Evolutionary conservation across 2,888 invertebrate species (phyloP), one percentile per base, ranked within the genome.

Genomic region (Sipha maydis): DNA sequence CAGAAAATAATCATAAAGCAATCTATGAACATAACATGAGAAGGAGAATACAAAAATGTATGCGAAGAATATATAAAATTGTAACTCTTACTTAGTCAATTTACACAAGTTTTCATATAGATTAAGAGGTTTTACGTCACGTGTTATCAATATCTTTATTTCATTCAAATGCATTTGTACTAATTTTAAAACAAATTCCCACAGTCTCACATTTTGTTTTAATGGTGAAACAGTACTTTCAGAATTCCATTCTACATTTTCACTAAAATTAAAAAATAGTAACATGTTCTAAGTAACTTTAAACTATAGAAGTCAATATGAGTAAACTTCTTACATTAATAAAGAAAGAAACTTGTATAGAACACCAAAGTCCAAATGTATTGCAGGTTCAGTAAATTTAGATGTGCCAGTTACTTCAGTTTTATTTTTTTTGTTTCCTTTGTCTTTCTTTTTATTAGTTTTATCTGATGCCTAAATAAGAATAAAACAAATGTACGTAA

Each of bases 381-480:
- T 82, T 7, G 73, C n/a, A 0, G 88, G 88, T 75, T 88, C 82
- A n/a, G 67, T 31, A 82, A 88, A 88, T 76, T 88, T 88, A 8
- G 28, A 19, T 0, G 38, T 11, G 11, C 21, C 71, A 31, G 25
- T 61, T 41, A 71, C 19, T 75, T 88, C 86, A 41, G 38, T 8
- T 61, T 80, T 91, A 90, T 92, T 92, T 83, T 90, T 89, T 85
- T 79, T 85, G 92, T 92, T 90, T 91, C 93, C 90, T 91, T 92
- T 69, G 5, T 92, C 92, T 76, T 91, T 91, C 90, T 93, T 94
- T 90, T 93, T 90, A 14, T 69, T 93, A 0, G 91, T 90, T 91
- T 93, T 93, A 34, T 90, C 90, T 69, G 91, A 90, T 90, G 91
- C 92, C 92, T 93, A 89, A 90, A 82, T 56, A 79, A 89, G 78